Evolutionary conservation across 1,140 invertebrate genomes (phyloP), one percentile per base, ranked within the genome.

Genomic region (Diabrotica virgifera): DNA sequence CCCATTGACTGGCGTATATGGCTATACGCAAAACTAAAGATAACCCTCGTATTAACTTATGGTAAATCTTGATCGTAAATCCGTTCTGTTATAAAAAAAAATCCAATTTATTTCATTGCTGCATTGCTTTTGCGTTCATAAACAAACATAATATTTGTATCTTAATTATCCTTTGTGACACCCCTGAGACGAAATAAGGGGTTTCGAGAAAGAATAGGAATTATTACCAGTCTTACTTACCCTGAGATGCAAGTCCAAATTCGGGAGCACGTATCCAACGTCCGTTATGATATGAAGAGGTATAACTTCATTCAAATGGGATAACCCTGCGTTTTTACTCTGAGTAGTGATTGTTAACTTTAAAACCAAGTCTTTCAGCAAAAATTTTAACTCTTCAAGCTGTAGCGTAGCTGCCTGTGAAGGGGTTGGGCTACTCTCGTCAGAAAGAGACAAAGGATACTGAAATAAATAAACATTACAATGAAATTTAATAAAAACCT

Each of bases 221-320:
- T n/a, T n/a, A n/a, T n/a, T n/a, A n/a, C n/a, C n/a, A n/a, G n/a
- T n/a, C 11, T 46, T n/a, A 46, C 5, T 57, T 59, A 59, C 58
- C 36, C 37, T 52, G 8, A 62, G 36, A 35, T 62, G 60, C 7
- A n/a, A 63, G 57, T 80, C 80, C 36, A 87, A 79, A 57, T 83
- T 80, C 6, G 82, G 79, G 10, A 86, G 69, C 35, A 85, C 78
- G 6, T 79, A 46, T 36, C 81, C 76, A 37, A 46, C 36, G 70
- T 86, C 84, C 50, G 66, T 76, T 10, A 87, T 76, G 14, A 85
- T 81, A 67, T 78, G 67, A 8, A 72, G 67, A 2, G 79, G 74
- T 24, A 74, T 76, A 8, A 76, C 65, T 11, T 65, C 68, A 50
- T 63, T 72, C 46, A 77, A 61, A 52, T 71, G 72, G 4, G 70